Conservation (phyloP, 2,888 invertebrate species). For the Scaptomyza parva region DNA sequence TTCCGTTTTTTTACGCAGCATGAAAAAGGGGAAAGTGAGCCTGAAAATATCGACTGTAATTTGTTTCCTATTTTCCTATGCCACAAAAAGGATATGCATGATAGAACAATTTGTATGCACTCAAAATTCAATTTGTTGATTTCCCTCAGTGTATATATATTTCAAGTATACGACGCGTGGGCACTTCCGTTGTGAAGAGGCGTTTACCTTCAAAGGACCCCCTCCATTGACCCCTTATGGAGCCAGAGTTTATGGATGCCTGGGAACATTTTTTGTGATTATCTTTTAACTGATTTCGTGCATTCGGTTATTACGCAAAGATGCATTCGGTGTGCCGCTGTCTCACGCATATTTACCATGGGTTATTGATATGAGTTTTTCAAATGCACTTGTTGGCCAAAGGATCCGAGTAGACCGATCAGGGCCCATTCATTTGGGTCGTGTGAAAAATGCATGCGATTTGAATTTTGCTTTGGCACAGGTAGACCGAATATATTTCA, state of each 20-base stretch:
- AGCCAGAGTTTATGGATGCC: slow-evolving; percentile 24
- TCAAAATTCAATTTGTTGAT: slow-evolving; percentile 45
- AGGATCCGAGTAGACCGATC: slow-evolving; percentile 31
- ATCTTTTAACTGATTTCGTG: slow-evolving; percentile 35
- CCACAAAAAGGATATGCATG: slow-evolving; percentile 48
- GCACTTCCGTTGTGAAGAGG: slow-evolving; percentile 67
- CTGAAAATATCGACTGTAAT: slow-evolving; percentile 41
- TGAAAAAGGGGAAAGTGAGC: slow-evolving; percentile 26
- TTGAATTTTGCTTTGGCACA: slow-evolving; percentile 67
- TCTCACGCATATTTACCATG: slow-evolving; percentile 68
- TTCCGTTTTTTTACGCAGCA: slow-evolving; percentile 10
- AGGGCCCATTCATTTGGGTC: slow-evolving; percentile 58
- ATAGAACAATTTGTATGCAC: slow-evolving; percentile 49
- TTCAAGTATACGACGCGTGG: slow-evolving; percentile 58
- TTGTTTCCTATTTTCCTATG: slow-evolving; percentile 37
- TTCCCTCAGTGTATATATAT: slow-evolving; percentile 9
- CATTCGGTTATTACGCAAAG: slow-evolving; percentile 57
- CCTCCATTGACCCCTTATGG: slow-evolving; percentile 25
- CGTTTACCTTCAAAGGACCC: slow-evolving; percentile 42
- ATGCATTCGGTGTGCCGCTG: slow-evolving; percentile 43
- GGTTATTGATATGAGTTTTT: slow-evolving; percentile 42
- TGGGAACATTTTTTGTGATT: slow-evolving; percentile 17
- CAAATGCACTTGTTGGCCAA: slow-evolving; percentile 71
- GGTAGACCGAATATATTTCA: slow-evolving; percentile 62
- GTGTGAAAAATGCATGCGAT: slow-evolving; percentile 76